These are phyloP conservation scores for silkworm (Bombyx mori) DNA, from an alignment of 1,140 invertebrate species.

Conservation along the genomic window ASM3026992v2 NC_085120.1:3104501-3105000, in stretches of 20 bases:
- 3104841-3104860: no score
- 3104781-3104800: conserved; percentile 38
- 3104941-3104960: conserved; percentile 13
- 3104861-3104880: no score
- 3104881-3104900: no score
- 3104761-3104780: conserved; percentile 18
- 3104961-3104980: conserved; percentile 7
- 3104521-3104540: no score
- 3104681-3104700: conserved; percentile 30
- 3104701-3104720: conserved; percentile 30
- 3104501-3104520: no score
- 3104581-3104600: no score
- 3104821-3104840: neutral
- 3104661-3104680: conserved; percentile 27
- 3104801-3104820: conserved; percentile 3
- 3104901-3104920: no score
- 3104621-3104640: conserved; percentile 15
- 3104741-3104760: conserved; percentile 15
- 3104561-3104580: no score
- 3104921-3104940: no score
- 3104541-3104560: no score
- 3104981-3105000: conserved; percentile 15
- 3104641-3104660: conserved; percentile 21
- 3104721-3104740: conserved; percentile 22
- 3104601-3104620: no score